Base-by-base conservation (phyloP, 2,113 vertebrate genomes). In the Gambusia affinis region DNA sequence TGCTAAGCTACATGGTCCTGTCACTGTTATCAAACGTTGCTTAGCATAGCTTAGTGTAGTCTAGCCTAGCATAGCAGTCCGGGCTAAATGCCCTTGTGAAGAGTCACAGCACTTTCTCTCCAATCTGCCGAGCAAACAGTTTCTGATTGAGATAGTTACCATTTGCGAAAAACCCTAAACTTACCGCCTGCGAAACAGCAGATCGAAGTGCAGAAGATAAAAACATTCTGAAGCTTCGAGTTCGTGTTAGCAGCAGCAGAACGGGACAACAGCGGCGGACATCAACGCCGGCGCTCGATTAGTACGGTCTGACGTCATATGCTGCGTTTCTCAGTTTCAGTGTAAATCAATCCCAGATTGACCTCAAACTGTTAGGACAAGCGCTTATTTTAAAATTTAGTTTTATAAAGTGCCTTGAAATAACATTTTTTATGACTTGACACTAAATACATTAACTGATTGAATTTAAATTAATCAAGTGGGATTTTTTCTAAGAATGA, bases 181-280 rank as follows among this genome's bases (percentile, higher is more conserved):
- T 33, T 92, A 95, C 95, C 94, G 92, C 88, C 67, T 91, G 90
- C 42, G 93, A 90, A 2, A 91, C 80, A 8, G 90, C 91, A 37
- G 91, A 89, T n/a, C 94, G 93, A 62, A 94, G 65, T 17, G 85
- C 84, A 29, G 87, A 78, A 4, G 91, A 92, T 54, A 94, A 78
- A 75, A 94, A 92, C 94, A 95, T 95, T 0, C 79, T 85, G 62
- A n/a, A 14, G 82, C 51, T 70, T 67, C 7, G 37, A 51, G 60
- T 68, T 82, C 30, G 65, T 19, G 42, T 81, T 79, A 90, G 70
- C 80, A 73, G 66, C 79, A 72, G 66, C 77, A 17, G 39, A 31
- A 76, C 60, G 33, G 72, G 37, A 81, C 66, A 42, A 63, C 75
- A 14, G 87, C 44, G 73, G 79, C 79, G 29, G 77, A 87, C 82